These are phyloP conservation scores for Squalus acanthias DNA, from an alignment of 2,797 vertebrate genomes.

Conservation along the genomic window DNA sequence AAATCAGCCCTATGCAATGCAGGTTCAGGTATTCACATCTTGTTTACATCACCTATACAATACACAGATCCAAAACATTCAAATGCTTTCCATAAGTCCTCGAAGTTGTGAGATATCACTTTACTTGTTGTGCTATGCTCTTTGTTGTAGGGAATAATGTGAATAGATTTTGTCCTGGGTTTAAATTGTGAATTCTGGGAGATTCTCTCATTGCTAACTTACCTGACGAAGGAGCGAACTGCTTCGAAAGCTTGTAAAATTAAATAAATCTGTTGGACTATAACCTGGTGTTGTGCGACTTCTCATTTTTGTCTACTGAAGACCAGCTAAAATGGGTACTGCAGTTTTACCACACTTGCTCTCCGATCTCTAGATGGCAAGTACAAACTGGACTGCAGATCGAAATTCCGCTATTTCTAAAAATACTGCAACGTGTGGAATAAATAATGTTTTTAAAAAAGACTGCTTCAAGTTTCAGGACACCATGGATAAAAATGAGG, in stretches of 20 bases:
- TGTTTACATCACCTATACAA: not conserved
- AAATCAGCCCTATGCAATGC: not conserved
- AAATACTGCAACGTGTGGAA: not conserved
- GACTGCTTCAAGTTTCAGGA: not conserved
- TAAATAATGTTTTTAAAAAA: not conserved
- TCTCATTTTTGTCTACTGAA: not conserved
- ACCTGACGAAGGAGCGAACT: no score
- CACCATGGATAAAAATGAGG: not conserved
- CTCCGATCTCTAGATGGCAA: not conserved
- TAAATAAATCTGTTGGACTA: no score
- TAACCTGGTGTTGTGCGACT: no score
- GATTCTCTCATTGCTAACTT: no score
- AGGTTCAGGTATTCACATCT: not conserved
- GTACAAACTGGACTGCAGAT: not conserved
- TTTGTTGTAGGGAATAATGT: no score
- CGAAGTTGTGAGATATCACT: not conserved
- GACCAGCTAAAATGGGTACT: not conserved
- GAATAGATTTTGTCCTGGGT: no score
- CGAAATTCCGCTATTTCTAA: not conserved
- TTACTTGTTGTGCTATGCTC: no score
- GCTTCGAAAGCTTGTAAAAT: no score
- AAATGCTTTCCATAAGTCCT: not conserved
- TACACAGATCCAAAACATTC: not conserved
- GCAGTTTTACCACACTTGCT: slow-evolving; percentile 8
- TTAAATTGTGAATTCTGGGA: no score